Evolutionary conservation across 2,113 vertebrate species (phyloP), one percentile per base, ranked within the genome.

Genomic region (Sphaerodactylus townsendi): DNA sequence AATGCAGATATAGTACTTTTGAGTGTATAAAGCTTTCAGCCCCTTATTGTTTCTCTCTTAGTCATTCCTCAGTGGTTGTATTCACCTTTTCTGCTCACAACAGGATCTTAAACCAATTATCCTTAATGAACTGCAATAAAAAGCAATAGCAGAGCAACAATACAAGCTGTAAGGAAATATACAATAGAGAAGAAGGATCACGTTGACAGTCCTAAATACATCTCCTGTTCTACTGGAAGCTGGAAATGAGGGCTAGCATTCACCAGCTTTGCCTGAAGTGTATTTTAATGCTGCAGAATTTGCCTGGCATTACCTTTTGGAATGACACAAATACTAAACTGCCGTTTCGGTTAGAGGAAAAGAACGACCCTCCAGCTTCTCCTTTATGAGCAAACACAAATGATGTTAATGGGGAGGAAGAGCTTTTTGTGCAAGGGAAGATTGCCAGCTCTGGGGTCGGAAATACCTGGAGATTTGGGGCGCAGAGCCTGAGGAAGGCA

Each of bases 1-100:
- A 91, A 83, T 81, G 72, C 35, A 92, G 77, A 88, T 87, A 81
- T 84, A 70, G 46, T 79, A 78, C 41, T 85, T 87, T 74, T 89
- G 77, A 82, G 17, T 73, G 86, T 6, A 86, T 83, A 87, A 69
- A 69, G 80, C 25, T 90, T 90, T 89, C 77, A 90, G 4, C 41
- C 50, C 56, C 59, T 92, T 86, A 87, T 41, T 37, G 72, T 88
- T 92, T 93, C 79, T 87, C 91, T 79, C 86, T 82, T 85, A 85
- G 37, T 79, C 88, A 86, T 72, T 87, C 64, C 25, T 81, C 25
- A 19, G 1, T 86, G 64, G 76, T 85, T 14, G 25, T 84, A 64
- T 79, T 91, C 46, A 83, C 79, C 78, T 84, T n/a, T 87, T 86
- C 76, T 21, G 39, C 59, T 88, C 82, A 81, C 62, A 91, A 88